Base-by-base conservation (phyloP, 2,888 invertebrate species). In the Drosophila nr. perissopoda region DNA sequence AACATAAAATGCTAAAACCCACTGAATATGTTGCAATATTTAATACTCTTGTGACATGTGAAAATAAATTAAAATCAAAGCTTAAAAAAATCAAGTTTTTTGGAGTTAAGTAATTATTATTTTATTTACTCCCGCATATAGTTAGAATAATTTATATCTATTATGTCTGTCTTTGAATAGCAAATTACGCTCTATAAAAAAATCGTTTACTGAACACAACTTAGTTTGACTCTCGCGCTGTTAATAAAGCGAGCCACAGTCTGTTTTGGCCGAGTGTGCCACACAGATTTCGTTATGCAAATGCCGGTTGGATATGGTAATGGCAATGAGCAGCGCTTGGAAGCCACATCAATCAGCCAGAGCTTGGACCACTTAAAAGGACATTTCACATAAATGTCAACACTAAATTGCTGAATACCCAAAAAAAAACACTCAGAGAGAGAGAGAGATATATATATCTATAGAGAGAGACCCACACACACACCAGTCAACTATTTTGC, bases 371-470 rank as follows among this genome's bases (percentile, higher is more conserved):
- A 76, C 76, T 89, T 76, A 73, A 84, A 73, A 81, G 76, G 73
- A 54, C 74, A 73, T 87, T 79, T 79, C 79, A 60, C 85, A 89
- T 87, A 84, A 87, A 79, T 84, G 89, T 84, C 84, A 87, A 82
- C 85, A 84, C 82, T 73, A 87, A 87, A 84, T 75, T 81, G 71
- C 65, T 68, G 68, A 49, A 62, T 58, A 60, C 57, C 65, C 61
- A 62, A 36, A 73, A 52, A 56, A 21, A 60, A 45, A 58, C 49
- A 67, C 40, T 7, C 42, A 52, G 52, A 62, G 34, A 57, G 21
- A 64, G 52, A 62, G 25, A 58, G 13, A 45, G 4, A 58, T 7
- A 29, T 10, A 52, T 21, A 21, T 45, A 64, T n/a, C 29, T 29
- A 53, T 5, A 45, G 3, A 52, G 11, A 52, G 11, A 54, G 48